Evolutionary conservation across 2,797 vertebrate genomes (phyloP), one percentile per base, ranked within the genome.

Genomic region (Falco rusticolus): DNA sequence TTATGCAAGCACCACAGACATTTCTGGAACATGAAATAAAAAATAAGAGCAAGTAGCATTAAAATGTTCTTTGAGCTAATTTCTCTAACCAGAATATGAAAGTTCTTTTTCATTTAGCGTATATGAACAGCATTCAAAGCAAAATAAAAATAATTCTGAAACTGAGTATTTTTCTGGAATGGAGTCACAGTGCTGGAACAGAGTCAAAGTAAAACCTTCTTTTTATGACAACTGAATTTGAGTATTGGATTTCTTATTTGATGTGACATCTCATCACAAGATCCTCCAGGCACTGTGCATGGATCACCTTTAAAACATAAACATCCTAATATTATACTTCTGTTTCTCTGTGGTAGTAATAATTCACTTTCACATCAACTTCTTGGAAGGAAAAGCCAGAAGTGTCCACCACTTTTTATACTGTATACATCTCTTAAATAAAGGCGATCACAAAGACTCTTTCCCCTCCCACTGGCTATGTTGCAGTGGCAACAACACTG

Each of bases 1-100:
- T 96, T 93, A 97, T 96, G 91, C 84, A 94, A 96, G 91, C 94
- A 96, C 90, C 86, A 86, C 83, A 96, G 95, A 97, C 84, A 69
- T 89, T 94, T 97, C 96, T 97, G 90, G 84, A 97, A 94, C 79
- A 66, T 39, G 80, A 90, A 94, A 96, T 95, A 69, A 95, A 92
- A 96, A 97, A 95, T 47, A 90, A 79, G 84, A 93, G 92, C 39
- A 96, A 97, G 95, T 95, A 97, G 92, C 86, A 94, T 86, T 83
- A 95, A 96, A 94, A 61, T 45, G 22, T 75, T 97, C 93, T 75
- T 97, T 64, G 71, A 96, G 63, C 68, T 88, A 90, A 80, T 93
- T 94, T 77, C 68, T 76, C 61, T 63, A 91, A 90, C 41, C 81
- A 93, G 69, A 96, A 94, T 69, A 84, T 59, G 88, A 89, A 90